phyloP scores from a whole-genome alignment of 2,113 vertebrate species.

The Ceyx cyanopectus region DNA sequence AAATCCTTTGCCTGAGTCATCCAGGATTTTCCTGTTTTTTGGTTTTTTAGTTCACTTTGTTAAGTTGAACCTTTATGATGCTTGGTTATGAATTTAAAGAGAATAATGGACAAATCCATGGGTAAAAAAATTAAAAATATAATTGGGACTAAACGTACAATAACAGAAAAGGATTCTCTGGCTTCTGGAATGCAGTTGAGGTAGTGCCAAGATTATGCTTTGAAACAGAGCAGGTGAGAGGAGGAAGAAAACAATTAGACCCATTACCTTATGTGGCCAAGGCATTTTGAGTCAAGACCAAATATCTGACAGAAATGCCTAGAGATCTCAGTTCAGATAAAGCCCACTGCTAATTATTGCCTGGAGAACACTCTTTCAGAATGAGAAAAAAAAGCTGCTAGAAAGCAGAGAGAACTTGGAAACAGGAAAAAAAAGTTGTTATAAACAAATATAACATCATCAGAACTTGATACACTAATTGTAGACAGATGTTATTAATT shows the following conservation, averaged over 20 bases:
- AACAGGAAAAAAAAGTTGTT: neutral
- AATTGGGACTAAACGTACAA: neutral
- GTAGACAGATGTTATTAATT: slow-evolving; percentile 3
- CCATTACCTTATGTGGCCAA: neutral
- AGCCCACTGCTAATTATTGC: neutral
- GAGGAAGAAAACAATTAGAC: neutral
- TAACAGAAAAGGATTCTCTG: neutral
- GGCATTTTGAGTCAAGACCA: slow-evolving; percentile 23
- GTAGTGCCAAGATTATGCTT: neutral
- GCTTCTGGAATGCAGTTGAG: neutral
- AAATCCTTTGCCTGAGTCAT: neutral
- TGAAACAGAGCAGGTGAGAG: slow-evolving; percentile 38
- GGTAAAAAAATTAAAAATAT: neutral
- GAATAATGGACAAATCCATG: neutral
- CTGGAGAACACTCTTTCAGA: neutral
- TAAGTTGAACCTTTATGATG: neutral
- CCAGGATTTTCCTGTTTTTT: neutral
- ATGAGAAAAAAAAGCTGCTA: neutral
- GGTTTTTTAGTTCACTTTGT: neutral
- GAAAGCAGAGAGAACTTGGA: slow-evolving; percentile 18
- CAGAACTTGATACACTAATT: neutral
- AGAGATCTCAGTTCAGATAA: slow-evolving; percentile 22
- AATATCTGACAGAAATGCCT: slow-evolving; percentile 1
- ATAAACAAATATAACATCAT: slow-evolving; percentile 21
- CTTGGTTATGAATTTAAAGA: neutral